Percentiles rank a stretch among this genome's conserved stretches.
These are phyloP conservation scores for Metopia argyrocephala DNA, from an alignment of 2,888 invertebrate species.

Conservation along the genomic window DNA sequence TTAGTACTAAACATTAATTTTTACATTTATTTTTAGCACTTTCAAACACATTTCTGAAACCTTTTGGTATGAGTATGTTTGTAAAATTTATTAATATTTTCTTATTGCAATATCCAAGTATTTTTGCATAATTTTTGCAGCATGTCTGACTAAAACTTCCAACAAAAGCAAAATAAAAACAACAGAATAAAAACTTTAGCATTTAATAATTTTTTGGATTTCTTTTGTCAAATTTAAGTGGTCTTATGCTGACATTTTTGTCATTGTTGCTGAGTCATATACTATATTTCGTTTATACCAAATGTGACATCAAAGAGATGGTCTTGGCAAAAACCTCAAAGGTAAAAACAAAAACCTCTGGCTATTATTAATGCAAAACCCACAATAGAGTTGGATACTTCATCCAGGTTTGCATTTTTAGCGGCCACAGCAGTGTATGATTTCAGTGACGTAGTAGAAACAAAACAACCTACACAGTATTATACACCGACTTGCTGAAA, in stretches of 20 bases:
- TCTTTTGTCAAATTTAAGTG: background rate
- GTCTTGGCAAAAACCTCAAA: too few species aligned
- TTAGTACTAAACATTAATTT: too few species aligned
- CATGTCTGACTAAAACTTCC: too few species aligned
- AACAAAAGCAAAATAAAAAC: too few species aligned
- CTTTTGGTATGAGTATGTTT: too few species aligned
- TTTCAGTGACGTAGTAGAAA: conserved; percentile 37
- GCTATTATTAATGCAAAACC: background rate
- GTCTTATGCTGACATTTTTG: background rate
- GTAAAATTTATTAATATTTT: too few species aligned
- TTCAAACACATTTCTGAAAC: too few species aligned
- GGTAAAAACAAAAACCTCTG: background rate
- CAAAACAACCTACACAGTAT: conserved; percentile 32
- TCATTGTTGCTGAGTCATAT: too few species aligned
- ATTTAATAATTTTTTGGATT: background rate
- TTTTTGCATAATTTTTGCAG: too few species aligned
- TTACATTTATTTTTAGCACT: too few species aligned
- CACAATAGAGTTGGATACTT: background rate
- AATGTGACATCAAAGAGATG: background rate
- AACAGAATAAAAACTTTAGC: conserved; percentile 41
- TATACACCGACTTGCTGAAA: background rate
- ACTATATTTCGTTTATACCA: background rate
- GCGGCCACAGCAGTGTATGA: conserved; percentile 22
- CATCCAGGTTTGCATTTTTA: background rate
- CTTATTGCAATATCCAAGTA: too few species aligned